Evolutionary conservation across 1,140 invertebrate species (phyloP), one percentile per base, ranked within the genome.

Genomic region (Camponotus vicinus): DNA sequence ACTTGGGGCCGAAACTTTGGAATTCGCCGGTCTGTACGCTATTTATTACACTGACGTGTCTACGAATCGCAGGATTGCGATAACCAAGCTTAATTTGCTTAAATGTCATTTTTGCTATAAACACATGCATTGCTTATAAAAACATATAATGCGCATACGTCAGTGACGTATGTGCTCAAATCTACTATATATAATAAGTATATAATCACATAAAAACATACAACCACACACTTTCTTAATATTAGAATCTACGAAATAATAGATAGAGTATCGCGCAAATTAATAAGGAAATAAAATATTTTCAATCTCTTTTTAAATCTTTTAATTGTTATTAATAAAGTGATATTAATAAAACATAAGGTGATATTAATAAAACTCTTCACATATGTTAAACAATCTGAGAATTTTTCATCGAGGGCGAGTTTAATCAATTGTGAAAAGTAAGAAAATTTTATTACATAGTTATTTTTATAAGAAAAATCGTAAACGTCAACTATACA

Each of bases 41-140:
- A 55, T 70, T 40, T 40, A 13, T 55, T 66, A 64, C 45, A 52
- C 13, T 9, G 42, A 52, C 49, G 7, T 2, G n/a, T 59, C n/a
- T 11, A 83, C 55, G 45, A 87, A 63, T 88, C 57, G 78, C 77
- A 88, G 78, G 59, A 73, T 75, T 7, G 37, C 82, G 37, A 45
- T 84, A 57, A 84, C 55, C 64, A 52, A 61, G 55, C 78, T 90
- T 88, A 82, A 83, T 92, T 88, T 80, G 69, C 86, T 91, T 90
- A 55, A 88, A 89, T 61, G 78, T 86, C 73, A 84, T 75, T 87
- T 73, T 69, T 80, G 27, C 7, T 67, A 61, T 66, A 82, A 70
- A 77, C 69, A 77, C 69, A 57, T 71, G 40, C 55, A 61, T 61
- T 1, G 49, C 15, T 70, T 73, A 45, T 3, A 71, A 1, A 13